A percentile compares a stretch with the other conserved stretches of the same genome.
These are phyloP conservation scores for Mesoclemmys tuberculata DNA, from an alignment of 2,113 vertebrate genomes.

Conservation along the genomic window DNA sequence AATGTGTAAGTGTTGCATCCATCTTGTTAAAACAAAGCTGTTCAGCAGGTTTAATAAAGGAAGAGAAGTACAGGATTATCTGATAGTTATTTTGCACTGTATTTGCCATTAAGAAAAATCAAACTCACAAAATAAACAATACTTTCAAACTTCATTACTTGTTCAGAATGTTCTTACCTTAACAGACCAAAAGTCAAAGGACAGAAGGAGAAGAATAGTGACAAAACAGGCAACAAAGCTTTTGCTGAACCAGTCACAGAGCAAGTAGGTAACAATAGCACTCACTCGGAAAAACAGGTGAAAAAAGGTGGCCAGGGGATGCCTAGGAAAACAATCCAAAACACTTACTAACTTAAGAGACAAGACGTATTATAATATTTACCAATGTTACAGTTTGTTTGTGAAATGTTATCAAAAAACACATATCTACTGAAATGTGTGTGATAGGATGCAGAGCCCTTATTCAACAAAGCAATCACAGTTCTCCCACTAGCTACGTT, in stretches of 20 bases:
- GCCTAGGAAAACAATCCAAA: slow-evolving; percentile 74
- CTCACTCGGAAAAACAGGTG: slow-evolving; percentile 92
- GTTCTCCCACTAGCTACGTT: not conserved
- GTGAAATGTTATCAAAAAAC: not conserved
- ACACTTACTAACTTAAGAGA: not conserved
- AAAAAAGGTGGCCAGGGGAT: slow-evolving; percentile 91
- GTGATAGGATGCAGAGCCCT: not conserved
- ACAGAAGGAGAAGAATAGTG: slow-evolving; percentile 89
- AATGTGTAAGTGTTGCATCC: not conserved
- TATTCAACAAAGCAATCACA: not conserved
- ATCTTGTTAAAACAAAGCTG: not conserved
- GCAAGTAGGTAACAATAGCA: slow-evolving; percentile 85
- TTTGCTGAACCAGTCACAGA: slow-evolving; percentile 90
- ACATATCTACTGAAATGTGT: too few relatives aligned
- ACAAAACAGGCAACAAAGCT: slow-evolving; percentile 91
- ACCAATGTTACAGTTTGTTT: not conserved
- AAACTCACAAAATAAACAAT: not conserved
- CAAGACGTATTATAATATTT: not conserved
- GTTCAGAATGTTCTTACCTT: slow-evolving; percentile 82
- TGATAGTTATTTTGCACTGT: not conserved
- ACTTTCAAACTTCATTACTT: not conserved
- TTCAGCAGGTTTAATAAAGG: not conserved
- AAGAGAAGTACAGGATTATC: not conserved
- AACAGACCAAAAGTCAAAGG: slow-evolving; percentile 95
- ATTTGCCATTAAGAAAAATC: not conserved